A percentile compares a stretch with the other conserved stretches of the same genome.
Evolutionary conservation across 2,113 vertebrate species (phyloP).

Genomic region (Nothobranchius furzeri): DNA sequence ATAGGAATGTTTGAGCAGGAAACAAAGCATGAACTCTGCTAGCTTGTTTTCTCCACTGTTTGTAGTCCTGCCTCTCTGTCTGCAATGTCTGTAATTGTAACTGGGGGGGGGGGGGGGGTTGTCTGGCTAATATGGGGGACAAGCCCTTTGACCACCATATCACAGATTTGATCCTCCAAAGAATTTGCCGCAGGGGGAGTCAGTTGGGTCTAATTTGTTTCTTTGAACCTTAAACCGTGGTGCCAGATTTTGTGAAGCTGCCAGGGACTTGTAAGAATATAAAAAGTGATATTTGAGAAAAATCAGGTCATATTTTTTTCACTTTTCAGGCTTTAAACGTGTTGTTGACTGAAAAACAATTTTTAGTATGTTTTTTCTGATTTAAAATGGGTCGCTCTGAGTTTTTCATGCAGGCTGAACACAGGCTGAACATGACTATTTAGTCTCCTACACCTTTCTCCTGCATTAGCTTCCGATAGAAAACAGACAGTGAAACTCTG

Average conservation of each 20-base stretch:
- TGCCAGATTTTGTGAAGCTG: neutral
- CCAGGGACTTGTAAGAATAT: neutral
- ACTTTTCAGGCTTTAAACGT: too few relatives aligned
- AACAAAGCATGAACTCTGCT: conserved; percentile 49
- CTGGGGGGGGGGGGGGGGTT: conserved; percentile 9
- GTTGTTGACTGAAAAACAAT: too few relatives aligned
- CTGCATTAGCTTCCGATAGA: too few relatives aligned
- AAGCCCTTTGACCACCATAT: neutral
- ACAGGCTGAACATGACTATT: too few relatives aligned
- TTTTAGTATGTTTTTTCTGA: too few relatives aligned
- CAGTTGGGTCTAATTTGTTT: neutral
- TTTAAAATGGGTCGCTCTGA: too few relatives aligned
- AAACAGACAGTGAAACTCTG: too few relatives aligned
- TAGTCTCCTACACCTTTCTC: too few relatives aligned
- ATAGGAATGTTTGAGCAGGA: conserved; percentile 65
- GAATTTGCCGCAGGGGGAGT: neutral
- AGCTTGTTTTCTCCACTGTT: conserved; percentile 43
- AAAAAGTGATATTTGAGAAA: neutral
- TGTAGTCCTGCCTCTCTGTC: conserved; percentile 17
- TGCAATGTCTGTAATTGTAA: conserved; percentile 7
- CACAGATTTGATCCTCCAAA: conserved; percentile 21
- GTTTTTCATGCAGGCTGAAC: too few relatives aligned
- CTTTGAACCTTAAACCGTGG: neutral
- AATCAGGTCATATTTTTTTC: too few relatives aligned
- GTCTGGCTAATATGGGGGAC: conserved; percentile 7